Evolutionary conservation across 1,140 invertebrate genomes (phyloP).

Genomic region (Drosophila cardini): DNA sequence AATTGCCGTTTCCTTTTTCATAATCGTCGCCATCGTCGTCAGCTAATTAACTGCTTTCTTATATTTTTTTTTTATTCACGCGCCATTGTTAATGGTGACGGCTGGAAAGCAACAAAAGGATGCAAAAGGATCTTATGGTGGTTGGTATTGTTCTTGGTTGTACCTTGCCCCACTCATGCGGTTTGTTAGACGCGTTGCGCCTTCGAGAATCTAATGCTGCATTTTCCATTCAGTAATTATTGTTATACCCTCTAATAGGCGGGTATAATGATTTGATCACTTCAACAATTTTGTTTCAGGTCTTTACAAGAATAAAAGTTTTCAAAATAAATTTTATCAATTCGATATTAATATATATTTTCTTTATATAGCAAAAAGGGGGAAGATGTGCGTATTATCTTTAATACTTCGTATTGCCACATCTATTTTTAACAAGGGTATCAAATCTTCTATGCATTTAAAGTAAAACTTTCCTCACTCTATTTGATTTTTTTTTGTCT

Average conservation of each 20-base stretch:
- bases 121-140: slow-evolving; percentile 18
- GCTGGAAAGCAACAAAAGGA: slow-evolving; percentile 16
- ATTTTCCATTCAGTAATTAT: slow-evolving; percentile 24
- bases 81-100: slow-evolving; percentile 33
- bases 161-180: not conserved
- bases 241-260: not conserved
- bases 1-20: slow-evolving; percentile 61
- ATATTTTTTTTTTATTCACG: slow-evolving; percentile 18
- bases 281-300: no score
- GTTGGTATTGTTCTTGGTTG: not conserved
- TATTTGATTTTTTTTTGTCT: not conserved
- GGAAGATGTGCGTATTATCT: no score
- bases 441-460: no score
- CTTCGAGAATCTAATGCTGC: slow-evolving; percentile 40
- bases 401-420: no score
- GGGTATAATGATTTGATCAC: no score
- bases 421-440: no score
- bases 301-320: no score
- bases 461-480: no score
- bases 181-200: slow-evolving; percentile 20
- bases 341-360: no score
- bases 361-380: no score
- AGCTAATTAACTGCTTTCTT: slow-evolving; percentile 59
- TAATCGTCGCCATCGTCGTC: slow-evolving; percentile 41
- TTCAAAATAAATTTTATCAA: no score